phyloP scores from a whole-genome alignment of 2,797 vertebrate species.

The Craterocephalus amniculus region DNA sequence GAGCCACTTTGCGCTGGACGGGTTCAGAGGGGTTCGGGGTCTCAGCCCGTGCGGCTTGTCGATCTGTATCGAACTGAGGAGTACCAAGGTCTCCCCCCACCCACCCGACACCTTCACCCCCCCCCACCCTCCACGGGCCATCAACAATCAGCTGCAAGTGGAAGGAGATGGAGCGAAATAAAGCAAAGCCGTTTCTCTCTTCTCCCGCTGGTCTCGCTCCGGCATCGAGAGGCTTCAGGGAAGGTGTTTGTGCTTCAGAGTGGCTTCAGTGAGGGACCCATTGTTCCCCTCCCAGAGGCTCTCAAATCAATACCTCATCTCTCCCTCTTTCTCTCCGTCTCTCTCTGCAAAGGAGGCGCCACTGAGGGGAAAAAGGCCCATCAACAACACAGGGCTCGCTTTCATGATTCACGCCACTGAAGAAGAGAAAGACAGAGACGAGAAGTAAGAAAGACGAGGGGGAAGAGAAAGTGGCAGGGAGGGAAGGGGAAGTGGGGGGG shows the following conservation, averaged over 20 bases:
- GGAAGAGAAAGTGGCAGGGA: conserved; percentile 40
- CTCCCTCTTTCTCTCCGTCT: conserved; percentile 32
- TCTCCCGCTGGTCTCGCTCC: conserved; percentile 43
- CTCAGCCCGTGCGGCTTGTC: conserved; percentile 51
- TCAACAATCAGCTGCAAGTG: conserved; percentile 68
- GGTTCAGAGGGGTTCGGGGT: conserved; percentile 63
- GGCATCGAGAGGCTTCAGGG: conserved; percentile 56
- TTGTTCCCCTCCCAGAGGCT: conserved; percentile 76
- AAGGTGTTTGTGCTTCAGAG: conserved; percentile 69
- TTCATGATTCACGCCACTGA: conserved; percentile 77
- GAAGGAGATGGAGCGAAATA: conserved; percentile 46
- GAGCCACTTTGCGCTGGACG: conserved; percentile 42
- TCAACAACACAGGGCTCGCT: conserved; percentile 67
- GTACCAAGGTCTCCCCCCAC: conserved; percentile 55
- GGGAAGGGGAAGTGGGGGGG: conserved; percentile 17
- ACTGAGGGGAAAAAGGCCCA: conserved; percentile 53
- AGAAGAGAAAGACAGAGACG: conserved; percentile 57
- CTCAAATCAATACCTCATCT: conserved; percentile 78
- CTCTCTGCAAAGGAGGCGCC: conserved; percentile 37
- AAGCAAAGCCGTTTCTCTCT: conserved; percentile 44
- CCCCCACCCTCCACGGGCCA: conserved; percentile 56
- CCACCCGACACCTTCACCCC: conserved; percentile 31
- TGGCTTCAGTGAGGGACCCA: conserved; percentile 73
- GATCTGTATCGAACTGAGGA: conserved; percentile 52
- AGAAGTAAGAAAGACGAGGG: conserved; percentile 46